Conservation (phyloP, 2,113 vertebrate species). For the Lycaon pictus region DNA sequence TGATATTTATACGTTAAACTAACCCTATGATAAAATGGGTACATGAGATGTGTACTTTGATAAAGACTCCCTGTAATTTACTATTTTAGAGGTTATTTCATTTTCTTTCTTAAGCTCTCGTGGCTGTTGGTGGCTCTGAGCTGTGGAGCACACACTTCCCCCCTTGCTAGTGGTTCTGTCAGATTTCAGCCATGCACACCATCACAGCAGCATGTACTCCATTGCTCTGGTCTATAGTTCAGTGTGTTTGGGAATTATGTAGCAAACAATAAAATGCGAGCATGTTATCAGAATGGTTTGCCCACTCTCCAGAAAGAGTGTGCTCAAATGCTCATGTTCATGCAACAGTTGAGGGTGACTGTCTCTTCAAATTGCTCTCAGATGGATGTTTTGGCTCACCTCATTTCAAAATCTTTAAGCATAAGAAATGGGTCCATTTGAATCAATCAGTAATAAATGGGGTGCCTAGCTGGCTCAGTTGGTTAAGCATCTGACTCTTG, state of each 20-base stretch:
- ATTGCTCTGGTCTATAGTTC: background rate
- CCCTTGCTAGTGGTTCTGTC: background rate
- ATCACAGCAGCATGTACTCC: background rate
- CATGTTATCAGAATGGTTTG: background rate
- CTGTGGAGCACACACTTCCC: background rate
- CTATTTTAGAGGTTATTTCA: background rate
- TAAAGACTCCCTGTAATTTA: background rate
- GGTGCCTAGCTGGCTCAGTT: background rate
- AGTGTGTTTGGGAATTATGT: background rate
- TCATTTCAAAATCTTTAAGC: background rate
- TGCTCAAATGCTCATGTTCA: background rate
- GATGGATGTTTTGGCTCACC: background rate
- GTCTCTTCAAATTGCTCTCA: background rate
- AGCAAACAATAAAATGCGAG: background rate
- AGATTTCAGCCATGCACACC: background rate
- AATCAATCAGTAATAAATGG: background rate
- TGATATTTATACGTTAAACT: constrained; percentile 62
- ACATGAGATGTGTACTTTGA: background rate
- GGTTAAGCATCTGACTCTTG: background rate
- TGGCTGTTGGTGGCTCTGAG: background rate
- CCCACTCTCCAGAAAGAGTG: background rate
- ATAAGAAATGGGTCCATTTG: background rate
- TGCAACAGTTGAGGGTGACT: rapidly evolving
- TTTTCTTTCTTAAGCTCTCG: background rate
- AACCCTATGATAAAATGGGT: constrained; percentile 24